These are phyloP conservation scores for Lathronympha strigana DNA, from an alignment of 2,888 invertebrate genomes.

Conservation along the genomic window DNA sequence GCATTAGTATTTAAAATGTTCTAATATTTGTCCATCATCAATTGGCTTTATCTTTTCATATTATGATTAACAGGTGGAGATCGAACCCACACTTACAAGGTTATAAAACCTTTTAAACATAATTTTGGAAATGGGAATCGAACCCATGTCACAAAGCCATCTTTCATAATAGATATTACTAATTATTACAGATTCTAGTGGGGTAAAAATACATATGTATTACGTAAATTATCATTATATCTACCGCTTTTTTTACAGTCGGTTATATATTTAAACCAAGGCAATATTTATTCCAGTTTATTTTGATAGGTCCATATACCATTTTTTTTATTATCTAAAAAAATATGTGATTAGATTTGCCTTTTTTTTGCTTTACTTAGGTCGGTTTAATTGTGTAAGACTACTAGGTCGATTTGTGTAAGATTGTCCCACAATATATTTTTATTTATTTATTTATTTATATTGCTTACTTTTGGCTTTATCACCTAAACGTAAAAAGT, in stretches of 20 bases:
- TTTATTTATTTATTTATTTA: too few relatives aligned
- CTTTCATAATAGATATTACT: neutral
- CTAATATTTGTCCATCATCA: neutral
- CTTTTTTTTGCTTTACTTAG: too few relatives aligned
- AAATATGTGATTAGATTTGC: too few relatives aligned
- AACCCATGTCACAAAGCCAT: neutral
- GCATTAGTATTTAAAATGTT: too few relatives aligned
- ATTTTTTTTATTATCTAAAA: too few relatives aligned
- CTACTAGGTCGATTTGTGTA: too few relatives aligned
- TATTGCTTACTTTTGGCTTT: too few relatives aligned
- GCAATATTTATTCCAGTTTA: too few relatives aligned
- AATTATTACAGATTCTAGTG: neutral
- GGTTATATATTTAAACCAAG: neutral
- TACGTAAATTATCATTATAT: slow-evolving; percentile 3
- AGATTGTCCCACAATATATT: too few relatives aligned
- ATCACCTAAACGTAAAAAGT: too few relatives aligned
- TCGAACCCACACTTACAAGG: neutral
- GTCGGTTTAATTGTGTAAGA: too few relatives aligned
- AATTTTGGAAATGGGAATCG: neutral
- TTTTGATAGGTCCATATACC: too few relatives aligned
- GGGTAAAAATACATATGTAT: neutral
- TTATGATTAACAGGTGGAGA: neutral
- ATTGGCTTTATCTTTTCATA: neutral
- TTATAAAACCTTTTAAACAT: neutral
- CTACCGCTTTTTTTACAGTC: neutral